These are phyloP conservation scores for Poeciliopsis presidionis DNA, from an alignment of 2,797 vertebrate genomes.

Conservation along the genomic window DNA sequence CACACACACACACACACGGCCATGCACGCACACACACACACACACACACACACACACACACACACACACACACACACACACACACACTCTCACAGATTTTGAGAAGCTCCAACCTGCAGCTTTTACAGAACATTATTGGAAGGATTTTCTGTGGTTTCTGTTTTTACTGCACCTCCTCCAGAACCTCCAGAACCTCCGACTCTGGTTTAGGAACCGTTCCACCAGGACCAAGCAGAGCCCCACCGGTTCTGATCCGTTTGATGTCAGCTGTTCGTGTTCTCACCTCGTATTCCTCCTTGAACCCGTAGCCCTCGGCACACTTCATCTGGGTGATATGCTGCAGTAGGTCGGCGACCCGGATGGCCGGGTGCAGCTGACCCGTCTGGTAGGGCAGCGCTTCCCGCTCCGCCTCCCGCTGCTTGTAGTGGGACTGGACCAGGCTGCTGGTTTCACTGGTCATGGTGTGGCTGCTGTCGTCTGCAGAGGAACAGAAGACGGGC, in stretches of 20 bases:
- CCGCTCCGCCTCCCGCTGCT: slow-evolving; percentile 86
- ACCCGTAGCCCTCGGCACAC: slow-evolving; percentile 95
- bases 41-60: slow-evolving; percentile 11
- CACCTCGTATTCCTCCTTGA: slow-evolving; percentile 98
- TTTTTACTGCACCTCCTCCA: background rate
- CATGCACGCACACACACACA: slow-evolving; percentile 11
- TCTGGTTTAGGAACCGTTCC: background rate
- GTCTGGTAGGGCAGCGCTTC: slow-evolving; percentile 92
- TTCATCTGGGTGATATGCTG: slow-evolving; percentile 99
- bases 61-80: slow-evolving; percentile 31
- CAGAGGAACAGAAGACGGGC: background rate
- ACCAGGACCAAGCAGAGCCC: background rate
- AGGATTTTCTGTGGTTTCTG: slow-evolving; percentile 9
- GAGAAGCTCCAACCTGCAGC: slow-evolving; percentile 3
- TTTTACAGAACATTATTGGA: slow-evolving; percentile 1
- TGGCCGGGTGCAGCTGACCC: slow-evolving; percentile 94
- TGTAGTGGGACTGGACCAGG: slow-evolving; percentile 92
- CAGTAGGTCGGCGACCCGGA: slow-evolving; percentile 94
- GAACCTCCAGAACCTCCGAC: background rate
- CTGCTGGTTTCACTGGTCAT: slow-evolving; percentile 94
- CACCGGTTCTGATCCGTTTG: background rate
- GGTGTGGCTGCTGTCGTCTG: slow-evolving; percentile 93
- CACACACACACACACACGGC: slow-evolving; percentile 6
- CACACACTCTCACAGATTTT: slow-evolving; percentile 15
- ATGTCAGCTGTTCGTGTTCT: slow-evolving; percentile 38